Evolutionary conservation across 2,888 invertebrate genomes (phyloP), one percentile per base, ranked within the genome.

Genomic region (Chamaedrilus cognettii): DNA sequence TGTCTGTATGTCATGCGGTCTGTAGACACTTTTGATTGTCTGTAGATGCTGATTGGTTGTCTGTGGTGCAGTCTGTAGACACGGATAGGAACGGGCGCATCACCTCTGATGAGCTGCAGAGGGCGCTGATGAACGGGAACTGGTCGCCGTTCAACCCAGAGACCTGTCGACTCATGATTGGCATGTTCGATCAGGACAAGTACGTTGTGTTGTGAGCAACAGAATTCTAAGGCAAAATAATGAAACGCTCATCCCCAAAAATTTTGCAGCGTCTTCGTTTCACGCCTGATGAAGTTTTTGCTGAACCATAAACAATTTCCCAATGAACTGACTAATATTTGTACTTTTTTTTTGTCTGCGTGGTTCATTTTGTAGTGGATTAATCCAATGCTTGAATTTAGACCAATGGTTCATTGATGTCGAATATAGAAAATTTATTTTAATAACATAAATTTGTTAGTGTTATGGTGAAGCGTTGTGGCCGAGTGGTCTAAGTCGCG

Each of bases 161-260:
- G 66, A 83, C 83, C 0, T 83, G 83, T 70, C 73, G 83, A 35
- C 76, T 84, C 15, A 83, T 84, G 83, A 80, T 84, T 58, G 82
- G 82, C 60, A 83, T 84, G 84, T 84, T 84, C 77, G 84, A 84
- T 70, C 75, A 69, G 65, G 78, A 81, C 72, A 77, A 77, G 82
- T 82, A 66, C 19, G 61, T 30, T n/a, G n/a, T n/a, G n/a, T n/a
- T n/a, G n/a, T n/a, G n/a, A n/a, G n/a, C n/a, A n/a, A n/a, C n/a
- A n/a, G n/a, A n/a, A n/a, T n/a, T n/a, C n/a, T n/a, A n/a, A n/a
- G n/a, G n/a, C n/a, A n/a, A 49, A 49, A 11, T 49, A 49, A 15
- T 49, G 11, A 11, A 49, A 49, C 19, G 49, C 15, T 49, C 49
- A 49, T 11, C 19, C 49, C 19, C 11, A 15, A 49, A 19, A 49